Conservation (phyloP, 2,888 invertebrate species). For the Adelphocoris suturalis region DNA sequence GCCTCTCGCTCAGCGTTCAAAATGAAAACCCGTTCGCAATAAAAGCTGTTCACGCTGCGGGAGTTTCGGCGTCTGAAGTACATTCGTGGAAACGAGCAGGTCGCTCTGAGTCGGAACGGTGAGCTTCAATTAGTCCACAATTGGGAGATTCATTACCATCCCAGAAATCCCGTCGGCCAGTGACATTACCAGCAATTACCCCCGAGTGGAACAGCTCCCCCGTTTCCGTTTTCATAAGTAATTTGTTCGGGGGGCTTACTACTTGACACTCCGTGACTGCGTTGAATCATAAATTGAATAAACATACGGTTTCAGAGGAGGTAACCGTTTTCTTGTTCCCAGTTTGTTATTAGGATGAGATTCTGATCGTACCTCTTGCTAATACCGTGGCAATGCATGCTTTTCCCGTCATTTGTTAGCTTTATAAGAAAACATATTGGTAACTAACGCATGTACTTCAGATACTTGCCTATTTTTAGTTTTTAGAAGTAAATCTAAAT, state of each 20-base stretch:
- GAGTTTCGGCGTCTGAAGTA: neutral
- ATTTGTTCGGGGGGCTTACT: neutral
- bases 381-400: too few species aligned
- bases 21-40: neutral
- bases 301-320: too few species aligned
- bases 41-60: neutral
- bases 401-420: too few species aligned
- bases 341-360: too few species aligned
- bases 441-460: too few species aligned
- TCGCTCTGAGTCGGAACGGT: neutral
- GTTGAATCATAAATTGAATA: too few species aligned
- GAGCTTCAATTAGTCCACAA: conserved; percentile 15
- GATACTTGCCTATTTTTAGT: too few species aligned
- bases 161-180: neutral
- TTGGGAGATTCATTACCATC: conserved; percentile 2
- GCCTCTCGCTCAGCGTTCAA: neutral
- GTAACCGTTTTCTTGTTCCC: too few species aligned
- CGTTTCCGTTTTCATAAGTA: conserved; percentile 7
- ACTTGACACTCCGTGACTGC: too few species aligned
- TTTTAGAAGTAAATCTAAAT: too few species aligned
- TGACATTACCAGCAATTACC: conserved; percentile 1
- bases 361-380: too few species aligned
- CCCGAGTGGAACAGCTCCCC: neutral
- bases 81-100: neutral
- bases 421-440: too few species aligned